Evolutionary conservation across 2,797 vertebrate species (phyloP).

Genomic region (Gallirallus australis): DNA sequence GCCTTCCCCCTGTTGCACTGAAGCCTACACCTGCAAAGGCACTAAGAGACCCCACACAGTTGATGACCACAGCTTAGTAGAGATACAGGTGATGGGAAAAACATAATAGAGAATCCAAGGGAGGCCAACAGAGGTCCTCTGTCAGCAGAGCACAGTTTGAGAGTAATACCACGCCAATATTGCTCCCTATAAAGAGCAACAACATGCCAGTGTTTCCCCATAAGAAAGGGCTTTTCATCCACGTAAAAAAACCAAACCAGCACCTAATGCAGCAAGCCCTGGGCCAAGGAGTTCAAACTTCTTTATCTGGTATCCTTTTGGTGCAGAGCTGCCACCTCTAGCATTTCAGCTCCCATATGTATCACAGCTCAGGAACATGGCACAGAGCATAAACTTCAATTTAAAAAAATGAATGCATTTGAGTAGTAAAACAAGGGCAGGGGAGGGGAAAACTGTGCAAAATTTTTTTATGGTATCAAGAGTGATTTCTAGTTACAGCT

Average conservation of each 20-base stretch:
- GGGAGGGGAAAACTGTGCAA: accelerated
- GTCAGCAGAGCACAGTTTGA: neutral
- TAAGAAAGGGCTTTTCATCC: neutral
- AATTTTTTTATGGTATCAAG: neutral
- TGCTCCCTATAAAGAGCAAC: neutral
- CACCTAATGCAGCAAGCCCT: neutral
- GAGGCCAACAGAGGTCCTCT: neutral
- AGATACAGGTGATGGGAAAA: neutral
- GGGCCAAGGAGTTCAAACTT: neutral
- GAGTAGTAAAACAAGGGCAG: neutral
- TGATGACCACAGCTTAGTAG: neutral
- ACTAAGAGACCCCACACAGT: neutral
- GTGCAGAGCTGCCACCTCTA: neutral
- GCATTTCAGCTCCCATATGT: neutral
- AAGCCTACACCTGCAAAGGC: neutral
- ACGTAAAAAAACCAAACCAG: too few relatives aligned
- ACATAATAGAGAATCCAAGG: neutral
- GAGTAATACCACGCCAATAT: neutral
- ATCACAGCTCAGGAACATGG: neutral
- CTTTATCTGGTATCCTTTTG: neutral
- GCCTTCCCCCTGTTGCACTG: neutral
- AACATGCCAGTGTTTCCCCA: neutral
- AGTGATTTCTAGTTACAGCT: neutral
- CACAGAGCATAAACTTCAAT: neutral
- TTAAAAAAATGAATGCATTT: neutral